phyloP scores from a whole-genome alignment of 2,888 invertebrate species.

The Scelioninae gen. 1 region DNA sequence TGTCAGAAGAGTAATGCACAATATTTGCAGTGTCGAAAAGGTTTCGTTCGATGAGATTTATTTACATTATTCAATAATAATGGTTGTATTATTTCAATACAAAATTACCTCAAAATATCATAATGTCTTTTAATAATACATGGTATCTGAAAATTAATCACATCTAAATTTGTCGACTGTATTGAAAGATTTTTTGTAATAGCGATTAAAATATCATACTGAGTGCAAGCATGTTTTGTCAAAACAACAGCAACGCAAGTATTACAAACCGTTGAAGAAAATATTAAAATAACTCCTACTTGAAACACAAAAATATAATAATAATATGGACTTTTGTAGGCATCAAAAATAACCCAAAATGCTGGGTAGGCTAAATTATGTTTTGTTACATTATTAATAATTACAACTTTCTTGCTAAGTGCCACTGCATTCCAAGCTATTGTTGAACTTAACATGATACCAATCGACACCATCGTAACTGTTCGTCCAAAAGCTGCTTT shows the following conservation, averaged over 20 bases:
- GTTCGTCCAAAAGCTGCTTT: slow-evolving; percentile 21
- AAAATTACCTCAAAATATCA: slow-evolving; percentile 33
- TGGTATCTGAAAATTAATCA: not conserved
- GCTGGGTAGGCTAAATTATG: slow-evolving; percentile 29
- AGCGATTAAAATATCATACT: slow-evolving; percentile 11
- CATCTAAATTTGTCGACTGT: not conserved
- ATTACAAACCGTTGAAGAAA: not conserved
- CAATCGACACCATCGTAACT: not conserved
- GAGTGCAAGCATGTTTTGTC: slow-evolving; percentile 17
- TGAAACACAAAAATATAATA: slow-evolving; percentile 29
- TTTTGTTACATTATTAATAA: slow-evolving; percentile 19
- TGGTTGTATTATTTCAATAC: too few species aligned
- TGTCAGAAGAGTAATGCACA: too few species aligned
- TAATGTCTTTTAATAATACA: slow-evolving; percentile 32
- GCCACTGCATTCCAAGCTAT: slow-evolving; percentile 14
- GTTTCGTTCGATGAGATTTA: too few species aligned
- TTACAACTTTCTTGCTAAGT: not conserved
- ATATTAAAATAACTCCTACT: not conserved
- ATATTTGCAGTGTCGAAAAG: too few species aligned
- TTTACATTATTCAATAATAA: too few species aligned
- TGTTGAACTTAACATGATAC: not conserved
- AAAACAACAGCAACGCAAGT: slow-evolving; percentile 17
- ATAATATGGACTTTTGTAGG: slow-evolving; percentile 15
- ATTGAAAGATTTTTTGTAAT: not conserved
- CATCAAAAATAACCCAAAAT: slow-evolving; percentile 21